Conservation (phyloP, 1,140 invertebrate species). For the Harpegnathos saltator region DNA sequence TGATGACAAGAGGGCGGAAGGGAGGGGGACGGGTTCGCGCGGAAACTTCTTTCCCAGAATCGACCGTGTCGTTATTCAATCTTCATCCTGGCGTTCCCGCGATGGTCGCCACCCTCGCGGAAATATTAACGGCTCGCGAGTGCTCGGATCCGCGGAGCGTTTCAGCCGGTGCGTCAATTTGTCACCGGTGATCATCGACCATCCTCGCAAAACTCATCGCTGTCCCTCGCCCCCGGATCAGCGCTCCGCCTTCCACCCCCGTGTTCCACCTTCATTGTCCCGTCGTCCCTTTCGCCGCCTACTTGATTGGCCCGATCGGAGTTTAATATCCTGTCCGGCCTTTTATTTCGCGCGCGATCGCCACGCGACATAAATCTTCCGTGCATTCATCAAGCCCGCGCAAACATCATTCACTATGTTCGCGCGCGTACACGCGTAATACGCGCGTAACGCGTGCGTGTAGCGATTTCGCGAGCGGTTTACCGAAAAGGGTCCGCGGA, state of each 20-base stretch:
- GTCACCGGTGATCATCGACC: slow-evolving; percentile 56
- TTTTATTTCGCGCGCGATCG: slow-evolving; percentile 60
- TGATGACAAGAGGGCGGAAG: too few relatives aligned
- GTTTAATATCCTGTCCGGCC: slow-evolving; percentile 55
- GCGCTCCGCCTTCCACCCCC: too few relatives aligned
- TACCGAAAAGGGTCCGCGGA: slow-evolving; percentile 23
- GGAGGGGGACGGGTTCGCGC: too few relatives aligned
- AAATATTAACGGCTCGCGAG: not conserved
- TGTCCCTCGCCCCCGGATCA: too few relatives aligned
- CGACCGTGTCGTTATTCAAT: not conserved
- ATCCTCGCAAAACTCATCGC: slow-evolving; percentile 3
- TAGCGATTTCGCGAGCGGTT: slow-evolving; percentile 48
- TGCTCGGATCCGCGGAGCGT: not conserved
- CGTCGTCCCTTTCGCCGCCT: not conserved
- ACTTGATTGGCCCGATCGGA: slow-evolving; percentile 63
- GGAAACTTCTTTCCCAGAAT: not conserved
- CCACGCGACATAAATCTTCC: slow-evolving; percentile 62
- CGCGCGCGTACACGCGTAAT: slow-evolving; percentile 44
- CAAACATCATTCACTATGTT: slow-evolving; percentile 29
- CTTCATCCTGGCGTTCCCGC: not conserved
- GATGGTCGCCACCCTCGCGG: too few relatives aligned
- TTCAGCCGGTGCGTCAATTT: slow-evolving; percentile 37
- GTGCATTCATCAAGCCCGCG: slow-evolving; percentile 46
- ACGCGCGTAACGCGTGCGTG: slow-evolving; percentile 49
- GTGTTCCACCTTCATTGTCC: not conserved